Percentiles rank a stretch among this genome's conserved stretches.
These are phyloP conservation scores for Abrostola triplasia DNA, from an alignment of 2,888 invertebrate species.

Conservation along the genomic window DNA sequence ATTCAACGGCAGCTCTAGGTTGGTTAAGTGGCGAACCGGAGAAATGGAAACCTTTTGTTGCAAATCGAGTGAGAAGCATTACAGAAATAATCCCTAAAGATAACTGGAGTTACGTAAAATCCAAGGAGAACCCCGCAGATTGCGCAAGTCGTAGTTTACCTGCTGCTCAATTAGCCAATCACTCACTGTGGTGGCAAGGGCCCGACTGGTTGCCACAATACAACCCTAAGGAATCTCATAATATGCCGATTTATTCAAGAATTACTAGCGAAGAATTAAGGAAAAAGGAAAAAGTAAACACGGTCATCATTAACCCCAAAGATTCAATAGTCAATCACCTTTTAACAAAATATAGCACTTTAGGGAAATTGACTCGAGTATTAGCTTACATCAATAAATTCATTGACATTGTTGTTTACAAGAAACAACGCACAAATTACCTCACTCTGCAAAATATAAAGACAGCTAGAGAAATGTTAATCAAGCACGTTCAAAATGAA, in stretches of 20 bases:
- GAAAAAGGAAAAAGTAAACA: not conserved
- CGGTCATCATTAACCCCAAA: no score
- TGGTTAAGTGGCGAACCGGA: no score
- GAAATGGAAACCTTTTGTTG: no score
- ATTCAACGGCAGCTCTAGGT: no score
- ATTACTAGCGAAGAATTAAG: not conserved
- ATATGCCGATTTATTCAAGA: no score
- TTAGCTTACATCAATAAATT: conserved; percentile 16
- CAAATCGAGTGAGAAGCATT: no score
- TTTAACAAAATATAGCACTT: conserved; percentile 10
- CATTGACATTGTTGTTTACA: conserved; percentile 9
- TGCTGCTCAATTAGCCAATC: not conserved
- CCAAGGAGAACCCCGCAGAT: not conserved
- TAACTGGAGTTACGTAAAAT: not conserved
- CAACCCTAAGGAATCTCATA: not conserved
- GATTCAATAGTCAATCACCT: conserved; percentile 8
- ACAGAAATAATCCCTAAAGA: no score
- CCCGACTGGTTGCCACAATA: not conserved
- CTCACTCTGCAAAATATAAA: conserved; percentile 16
- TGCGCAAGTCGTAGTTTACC: not conserved
- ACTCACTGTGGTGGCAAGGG: not conserved
- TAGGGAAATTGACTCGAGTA: conserved; percentile 4
- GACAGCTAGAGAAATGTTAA: conserved; percentile 6
- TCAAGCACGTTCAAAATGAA: conserved; percentile 8
- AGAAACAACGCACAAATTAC: conserved; percentile 4